phyloP scores from a whole-genome alignment of 2,888 invertebrate species.

The Cataglyphis cursor region DNA sequence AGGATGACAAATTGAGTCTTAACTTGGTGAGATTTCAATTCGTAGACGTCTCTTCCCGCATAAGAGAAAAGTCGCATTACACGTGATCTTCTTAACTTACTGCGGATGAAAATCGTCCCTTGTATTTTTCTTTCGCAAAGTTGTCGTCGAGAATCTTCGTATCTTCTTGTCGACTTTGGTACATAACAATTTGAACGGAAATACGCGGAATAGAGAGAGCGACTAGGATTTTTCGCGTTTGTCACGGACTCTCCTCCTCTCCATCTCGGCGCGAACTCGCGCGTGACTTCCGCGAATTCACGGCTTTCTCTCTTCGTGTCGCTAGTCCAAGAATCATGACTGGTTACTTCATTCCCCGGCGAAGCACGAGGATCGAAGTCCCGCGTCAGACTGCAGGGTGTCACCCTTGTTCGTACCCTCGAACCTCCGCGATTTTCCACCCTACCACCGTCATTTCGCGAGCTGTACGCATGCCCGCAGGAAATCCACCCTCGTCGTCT shows the following conservation, averaged over 20 bases:
- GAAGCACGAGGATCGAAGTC: constrained; percentile 79
- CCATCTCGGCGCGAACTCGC: constrained; percentile 20
- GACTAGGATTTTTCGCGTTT: no score
- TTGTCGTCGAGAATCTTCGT: not conserved
- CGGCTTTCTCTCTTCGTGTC: not conserved
- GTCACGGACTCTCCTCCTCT: constrained; percentile 3
- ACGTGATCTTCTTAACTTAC: not conserved
- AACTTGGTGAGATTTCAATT: not conserved
- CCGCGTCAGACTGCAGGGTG: constrained; percentile 86
- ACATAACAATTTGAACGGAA: not conserved
- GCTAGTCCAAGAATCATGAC: constrained; percentile 17
- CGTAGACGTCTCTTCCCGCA: not conserved
- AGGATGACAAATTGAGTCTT: not conserved
- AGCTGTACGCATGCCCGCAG: constrained; percentile 65
- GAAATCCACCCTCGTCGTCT: constrained; percentile 71
- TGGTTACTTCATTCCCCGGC: constrained; percentile 52
- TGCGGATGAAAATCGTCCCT: not conserved
- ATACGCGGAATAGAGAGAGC: not conserved
- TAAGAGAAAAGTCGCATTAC: constrained; percentile 7
- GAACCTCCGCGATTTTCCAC: constrained; percentile 77
- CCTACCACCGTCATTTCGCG: constrained; percentile 71
- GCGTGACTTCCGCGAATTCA: constrained; percentile 21
- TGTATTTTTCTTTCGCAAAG: not conserved
- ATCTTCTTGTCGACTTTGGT: not conserved
- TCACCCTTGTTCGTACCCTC: constrained; percentile 84